Conservation (phyloP, 2,113 vertebrate genomes). For the Ondatra zibethicus region DNA sequence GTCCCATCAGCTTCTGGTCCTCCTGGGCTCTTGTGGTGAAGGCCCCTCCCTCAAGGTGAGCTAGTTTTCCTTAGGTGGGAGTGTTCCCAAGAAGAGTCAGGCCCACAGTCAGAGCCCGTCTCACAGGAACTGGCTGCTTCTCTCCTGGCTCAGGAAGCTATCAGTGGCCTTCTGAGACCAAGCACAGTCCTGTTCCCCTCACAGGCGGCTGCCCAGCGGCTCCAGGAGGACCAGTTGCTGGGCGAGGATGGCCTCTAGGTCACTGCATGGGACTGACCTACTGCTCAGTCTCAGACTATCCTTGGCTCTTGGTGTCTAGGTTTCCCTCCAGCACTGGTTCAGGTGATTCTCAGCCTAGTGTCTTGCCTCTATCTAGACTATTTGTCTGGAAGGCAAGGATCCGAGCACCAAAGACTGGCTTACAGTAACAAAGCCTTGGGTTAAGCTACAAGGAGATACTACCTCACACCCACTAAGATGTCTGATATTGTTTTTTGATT, state of each 20-base stretch:
- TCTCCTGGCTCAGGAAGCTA: slow-evolving; percentile 71
- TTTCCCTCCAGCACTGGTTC: background rate
- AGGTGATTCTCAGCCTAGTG: background rate
- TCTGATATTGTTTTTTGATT: background rate
- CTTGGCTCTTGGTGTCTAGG: background rate
- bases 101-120: slow-evolving; percentile 71
- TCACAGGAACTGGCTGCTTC: slow-evolving; percentile 61
- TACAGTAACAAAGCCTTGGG: background rate
- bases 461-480: background rate
- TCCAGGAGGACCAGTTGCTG: background rate
- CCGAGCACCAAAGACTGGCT: background rate
- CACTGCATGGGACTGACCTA: fast-evolving
- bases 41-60: background rate
- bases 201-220: slow-evolving; percentile 37
- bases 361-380: background rate
- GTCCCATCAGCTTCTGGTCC: background rate
- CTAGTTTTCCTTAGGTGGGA: slow-evolving; percentile 28
- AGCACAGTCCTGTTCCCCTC: slow-evolving; percentile 54
- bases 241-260: background rate
- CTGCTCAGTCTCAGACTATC: background rate
- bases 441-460: background rate
- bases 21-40: slow-evolving; percentile 33
- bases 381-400: background rate
- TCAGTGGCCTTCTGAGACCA: slow-evolving; percentile 71
- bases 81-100: slow-evolving; percentile 56